Evolutionary conservation across 2,113 vertebrate species (phyloP).

Genomic region (Eulacestoma nigropectus): DNA sequence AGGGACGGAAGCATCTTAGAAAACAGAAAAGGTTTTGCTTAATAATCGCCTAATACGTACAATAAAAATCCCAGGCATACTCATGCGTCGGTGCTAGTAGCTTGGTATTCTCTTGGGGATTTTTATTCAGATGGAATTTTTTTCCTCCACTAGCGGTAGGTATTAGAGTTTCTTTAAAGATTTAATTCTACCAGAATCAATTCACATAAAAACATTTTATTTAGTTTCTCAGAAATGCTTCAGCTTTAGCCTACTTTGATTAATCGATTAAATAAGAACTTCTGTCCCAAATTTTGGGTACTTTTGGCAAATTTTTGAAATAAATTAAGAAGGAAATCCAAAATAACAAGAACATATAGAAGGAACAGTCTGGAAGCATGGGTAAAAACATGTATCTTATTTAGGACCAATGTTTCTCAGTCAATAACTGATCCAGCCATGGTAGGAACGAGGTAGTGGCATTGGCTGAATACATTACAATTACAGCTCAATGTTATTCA

Average conservation of each 20-base stretch:
- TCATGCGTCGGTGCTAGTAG: background rate
- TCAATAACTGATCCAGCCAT: background rate
- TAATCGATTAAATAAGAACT: background rate
- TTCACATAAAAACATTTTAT: background rate
- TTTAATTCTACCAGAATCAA: background rate
- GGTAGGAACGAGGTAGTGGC: background rate
- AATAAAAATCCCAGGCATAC: background rate
- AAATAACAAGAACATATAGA: background rate
- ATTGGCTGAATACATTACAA: background rate
- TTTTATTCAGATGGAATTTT: background rate
- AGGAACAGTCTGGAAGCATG: background rate
- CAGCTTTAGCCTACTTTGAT: background rate
- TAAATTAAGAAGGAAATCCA: background rate
- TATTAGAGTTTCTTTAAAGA: background rate
- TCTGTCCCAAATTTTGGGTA: background rate
- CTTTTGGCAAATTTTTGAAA: background rate
- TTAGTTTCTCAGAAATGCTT: background rate
- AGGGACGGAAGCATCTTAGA: background rate
- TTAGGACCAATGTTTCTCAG: background rate
- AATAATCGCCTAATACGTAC: background rate
- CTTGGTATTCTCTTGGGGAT: background rate
- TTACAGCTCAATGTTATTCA: background rate
- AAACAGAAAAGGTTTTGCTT: background rate
- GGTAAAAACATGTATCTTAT: background rate
- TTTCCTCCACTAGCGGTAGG: background rate